phyloP scores from a whole-genome alignment of 2,113 vertebrate genomes.

The Mellivora capensis region DNA sequence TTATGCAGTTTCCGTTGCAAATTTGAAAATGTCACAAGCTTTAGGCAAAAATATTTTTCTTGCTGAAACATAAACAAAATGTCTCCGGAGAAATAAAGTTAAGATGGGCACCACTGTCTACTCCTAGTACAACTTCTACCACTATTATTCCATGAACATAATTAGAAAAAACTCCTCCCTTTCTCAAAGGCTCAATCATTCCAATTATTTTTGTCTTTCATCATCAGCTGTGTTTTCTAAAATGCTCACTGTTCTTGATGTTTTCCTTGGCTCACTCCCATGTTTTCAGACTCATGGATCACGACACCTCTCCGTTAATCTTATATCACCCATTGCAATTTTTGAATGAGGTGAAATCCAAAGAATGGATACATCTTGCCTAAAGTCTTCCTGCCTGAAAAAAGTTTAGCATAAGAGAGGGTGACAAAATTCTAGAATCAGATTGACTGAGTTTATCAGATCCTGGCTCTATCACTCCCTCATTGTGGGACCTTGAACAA shows the following conservation, averaged over 20 bases:
- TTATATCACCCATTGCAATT: neutral
- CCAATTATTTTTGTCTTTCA: constrained; percentile 17
- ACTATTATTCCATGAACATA: neutral
- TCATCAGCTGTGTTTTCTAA: constrained; percentile 15
- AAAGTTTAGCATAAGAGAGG: neutral
- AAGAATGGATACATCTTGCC: neutral
- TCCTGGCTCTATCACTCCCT: neutral
- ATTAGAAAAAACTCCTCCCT: neutral
- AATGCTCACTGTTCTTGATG: neutral
- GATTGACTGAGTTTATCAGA: neutral
- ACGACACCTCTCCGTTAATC: neutral
- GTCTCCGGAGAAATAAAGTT: constrained; percentile 5
- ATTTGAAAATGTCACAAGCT: constrained; percentile 46
- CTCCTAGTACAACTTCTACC: neutral
- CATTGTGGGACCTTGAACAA: neutral
- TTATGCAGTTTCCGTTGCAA: constrained; percentile 31
- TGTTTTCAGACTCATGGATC: neutral
- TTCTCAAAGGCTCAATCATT: neutral
- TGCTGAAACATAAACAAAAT: constrained; percentile 36
- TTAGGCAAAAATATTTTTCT: constrained; percentile 58
- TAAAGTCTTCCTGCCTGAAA: neutral
- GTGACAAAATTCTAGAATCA: neutral
- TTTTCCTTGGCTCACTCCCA: neutral
- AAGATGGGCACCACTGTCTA: neutral
- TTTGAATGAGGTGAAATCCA: neutral